Conservation (phyloP, 2,888 invertebrate species). For the Entomobrya proxima region DNA sequence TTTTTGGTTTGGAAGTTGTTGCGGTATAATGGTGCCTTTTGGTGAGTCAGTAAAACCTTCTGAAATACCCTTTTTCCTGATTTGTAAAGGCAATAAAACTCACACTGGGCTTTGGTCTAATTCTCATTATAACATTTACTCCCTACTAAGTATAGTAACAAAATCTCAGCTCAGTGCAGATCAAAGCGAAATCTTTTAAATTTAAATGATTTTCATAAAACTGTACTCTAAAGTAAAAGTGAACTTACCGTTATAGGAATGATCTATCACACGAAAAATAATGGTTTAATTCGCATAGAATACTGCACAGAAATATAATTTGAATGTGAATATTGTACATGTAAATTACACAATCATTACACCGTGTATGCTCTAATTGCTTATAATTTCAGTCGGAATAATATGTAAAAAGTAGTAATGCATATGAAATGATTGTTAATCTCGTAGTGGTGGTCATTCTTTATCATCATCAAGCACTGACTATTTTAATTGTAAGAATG, state of each 20-base stretch:
- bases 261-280: background rate
- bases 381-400: background rate
- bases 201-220: no score
- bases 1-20: slow-evolving; percentile 16
- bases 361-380: slow-evolving; percentile 30
- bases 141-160: background rate
- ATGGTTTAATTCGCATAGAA: no score
- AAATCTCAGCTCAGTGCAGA: background rate
- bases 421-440: background rate
- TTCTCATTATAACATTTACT: slow-evolving; percentile 23
- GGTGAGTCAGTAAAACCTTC: slow-evolving; percentile 42
- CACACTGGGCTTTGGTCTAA: slow-evolving; percentile 33
- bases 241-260: no score
- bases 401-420: slow-evolving; percentile 2
- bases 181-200: slow-evolving; percentile 15
- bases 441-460: background rate
- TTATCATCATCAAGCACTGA: background rate
- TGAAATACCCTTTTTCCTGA: slow-evolving; percentile 36
- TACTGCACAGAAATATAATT: no score
- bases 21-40: background rate
- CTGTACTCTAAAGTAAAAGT: no score
- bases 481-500: slow-evolving; percentile 40
- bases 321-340: no score
- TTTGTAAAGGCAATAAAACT: slow-evolving; percentile 62
- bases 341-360: slow-evolving; percentile 14